Conservation (phyloP, 1,140 invertebrate genomes). For the Mylabris phalerata region DNA sequence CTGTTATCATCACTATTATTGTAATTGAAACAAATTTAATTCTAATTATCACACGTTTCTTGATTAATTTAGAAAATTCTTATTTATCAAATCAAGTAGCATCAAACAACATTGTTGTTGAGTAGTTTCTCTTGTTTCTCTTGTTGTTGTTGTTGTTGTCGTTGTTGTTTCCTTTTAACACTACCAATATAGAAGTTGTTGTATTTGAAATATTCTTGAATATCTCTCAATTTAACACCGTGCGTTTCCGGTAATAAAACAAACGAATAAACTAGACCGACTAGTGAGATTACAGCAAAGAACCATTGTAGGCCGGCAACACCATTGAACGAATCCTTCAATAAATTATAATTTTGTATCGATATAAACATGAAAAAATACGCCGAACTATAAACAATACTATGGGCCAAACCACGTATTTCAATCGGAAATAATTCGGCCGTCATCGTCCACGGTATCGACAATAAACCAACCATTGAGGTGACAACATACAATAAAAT, state of each 20-base stretch:
- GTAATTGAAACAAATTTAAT: too few relatives aligned
- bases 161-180: too few relatives aligned
- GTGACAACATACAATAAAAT: conserved; percentile 49
- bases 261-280: conserved; percentile 52
- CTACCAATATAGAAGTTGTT: conserved; percentile 39
- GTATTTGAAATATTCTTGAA: conserved; percentile 53
- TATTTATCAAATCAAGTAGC: too few relatives aligned
- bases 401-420: conserved; percentile 50
- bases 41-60: too few relatives aligned
- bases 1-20: too few relatives aligned
- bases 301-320: conserved; percentile 58
- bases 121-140: too few relatives aligned
- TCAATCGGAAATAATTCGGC: conserved; percentile 53
- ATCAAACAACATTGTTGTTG: too few relatives aligned
- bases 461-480: conserved; percentile 50
- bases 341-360: conserved; percentile 45
- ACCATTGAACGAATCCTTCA: conserved; percentile 46
- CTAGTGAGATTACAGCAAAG: conserved; percentile 57
- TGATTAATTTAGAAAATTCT: too few relatives aligned
- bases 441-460: conserved; percentile 56
- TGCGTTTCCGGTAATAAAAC: conserved; percentile 66
- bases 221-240: conserved; percentile 57
- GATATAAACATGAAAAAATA: conserved; percentile 50
- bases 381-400: conserved; percentile 44
- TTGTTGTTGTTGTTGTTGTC: too few relatives aligned